phyloP scores from a whole-genome alignment of 2,113 vertebrate genomes.

The Glaucidium brasilianum region DNA sequence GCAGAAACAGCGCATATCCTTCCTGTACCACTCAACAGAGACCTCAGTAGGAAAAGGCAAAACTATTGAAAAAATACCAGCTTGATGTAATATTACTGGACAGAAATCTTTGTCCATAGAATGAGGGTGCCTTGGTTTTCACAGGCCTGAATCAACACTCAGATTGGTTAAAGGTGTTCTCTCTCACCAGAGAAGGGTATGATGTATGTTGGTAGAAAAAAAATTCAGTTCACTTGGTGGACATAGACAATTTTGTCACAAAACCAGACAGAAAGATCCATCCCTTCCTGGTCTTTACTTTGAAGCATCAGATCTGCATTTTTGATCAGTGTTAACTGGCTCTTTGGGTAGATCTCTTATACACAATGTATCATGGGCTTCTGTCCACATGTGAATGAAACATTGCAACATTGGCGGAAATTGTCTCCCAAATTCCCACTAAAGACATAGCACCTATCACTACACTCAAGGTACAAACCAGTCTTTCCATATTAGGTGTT shows the following conservation, averaged over 20 bases:
- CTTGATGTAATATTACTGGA: background rate
- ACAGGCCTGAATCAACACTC: background rate
- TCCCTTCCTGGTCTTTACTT: background rate
- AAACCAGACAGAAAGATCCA: background rate
- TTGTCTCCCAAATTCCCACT: background rate
- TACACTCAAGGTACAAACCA: background rate
- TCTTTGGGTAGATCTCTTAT: background rate
- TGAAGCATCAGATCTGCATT: background rate
- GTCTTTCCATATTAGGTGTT: too few relatives aligned
- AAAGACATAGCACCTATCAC: background rate
- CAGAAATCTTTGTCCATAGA: background rate
- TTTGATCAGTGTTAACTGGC: background rate
- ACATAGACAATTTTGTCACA: background rate
- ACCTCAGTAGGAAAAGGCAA: background rate
- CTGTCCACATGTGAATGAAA: background rate
- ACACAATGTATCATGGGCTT: background rate
- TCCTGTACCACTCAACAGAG: background rate
- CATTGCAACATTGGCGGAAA: background rate
- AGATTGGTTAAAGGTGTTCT: background rate
- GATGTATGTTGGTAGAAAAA: background rate
- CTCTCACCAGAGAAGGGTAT: background rate
- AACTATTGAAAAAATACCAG: background rate
- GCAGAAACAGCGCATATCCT: background rate
- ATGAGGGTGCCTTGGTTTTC: background rate
- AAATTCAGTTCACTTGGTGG: background rate